These are phyloP conservation scores for Drosophila neotestacea DNA, from an alignment of 2,888 invertebrate genomes.

Conservation along the genomic window DNA sequence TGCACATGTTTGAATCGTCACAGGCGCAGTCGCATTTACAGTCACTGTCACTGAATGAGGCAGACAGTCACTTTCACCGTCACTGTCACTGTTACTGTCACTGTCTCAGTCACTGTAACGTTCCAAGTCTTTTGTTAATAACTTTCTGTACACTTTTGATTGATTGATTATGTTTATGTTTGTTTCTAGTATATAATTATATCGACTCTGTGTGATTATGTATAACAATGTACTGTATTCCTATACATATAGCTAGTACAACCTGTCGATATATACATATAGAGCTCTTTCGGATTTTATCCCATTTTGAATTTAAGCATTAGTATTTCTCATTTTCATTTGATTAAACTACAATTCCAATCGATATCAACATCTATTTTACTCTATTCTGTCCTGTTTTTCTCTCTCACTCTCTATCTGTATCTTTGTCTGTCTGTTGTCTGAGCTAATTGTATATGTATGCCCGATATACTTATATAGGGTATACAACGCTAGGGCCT, in stretches of 20 bases:
- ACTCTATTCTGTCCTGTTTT: background rate
- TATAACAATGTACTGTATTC: constrained; percentile 5
- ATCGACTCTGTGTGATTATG: constrained; percentile 15
- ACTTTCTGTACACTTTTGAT: constrained; percentile 1
- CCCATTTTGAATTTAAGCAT: background rate
- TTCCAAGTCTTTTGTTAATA: constrained; percentile 22
- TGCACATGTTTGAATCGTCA: constrained; percentile 31
- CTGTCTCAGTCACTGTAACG: constrained; percentile 29
- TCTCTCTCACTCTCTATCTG: constrained; percentile 19
- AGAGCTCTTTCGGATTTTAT: background rate
- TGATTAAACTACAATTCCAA: constrained; percentile 23
- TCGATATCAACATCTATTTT: constrained; percentile 9
- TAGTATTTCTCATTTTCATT: constrained; percentile 5
- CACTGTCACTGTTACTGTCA: constrained; percentile 7
- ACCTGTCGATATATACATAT: background rate
- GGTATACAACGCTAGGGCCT: constrained; percentile 15
- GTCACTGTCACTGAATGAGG: constrained; percentile 27
- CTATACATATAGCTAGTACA: background rate
- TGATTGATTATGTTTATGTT: constrained; percentile 15
- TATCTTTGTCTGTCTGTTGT: constrained; percentile 40
- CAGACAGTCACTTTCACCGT: constrained; percentile 28
- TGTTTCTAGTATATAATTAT: constrained; percentile 17
- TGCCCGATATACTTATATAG: background rate
- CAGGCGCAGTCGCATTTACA: constrained; percentile 19
- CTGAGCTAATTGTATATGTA: background rate